Evolutionary conservation across 1,140 invertebrate species (phyloP).

Genomic region (Pogonognathellus flavescens): DNA sequence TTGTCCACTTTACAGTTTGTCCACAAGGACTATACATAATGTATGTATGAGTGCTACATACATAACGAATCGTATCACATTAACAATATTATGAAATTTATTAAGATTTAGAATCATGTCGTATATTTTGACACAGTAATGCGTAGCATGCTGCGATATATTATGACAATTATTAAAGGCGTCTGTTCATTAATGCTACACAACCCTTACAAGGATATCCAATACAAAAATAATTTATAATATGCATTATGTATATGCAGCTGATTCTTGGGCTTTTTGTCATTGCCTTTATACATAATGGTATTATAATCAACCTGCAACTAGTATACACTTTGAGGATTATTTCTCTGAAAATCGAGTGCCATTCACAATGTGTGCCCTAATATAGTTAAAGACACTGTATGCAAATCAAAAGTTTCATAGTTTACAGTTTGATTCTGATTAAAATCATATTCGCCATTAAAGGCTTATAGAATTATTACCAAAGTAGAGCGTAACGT

Average conservation of each 20-base stretch:
- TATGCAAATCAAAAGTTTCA: constrained; percentile 45
- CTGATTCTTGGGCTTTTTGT: no score
- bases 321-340: not conserved
- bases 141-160: no score
- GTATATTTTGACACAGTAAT: no score
- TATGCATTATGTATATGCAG: no score
- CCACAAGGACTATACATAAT: not conserved
- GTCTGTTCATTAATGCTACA: no score
- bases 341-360: constrained; percentile 23
- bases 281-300: not conserved
- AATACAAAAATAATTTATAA: no score
- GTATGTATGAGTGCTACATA: no score
- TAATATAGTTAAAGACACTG: constrained; percentile 5
- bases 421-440: constrained; percentile 28
- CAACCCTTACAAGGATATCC: no score
- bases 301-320: not conserved
- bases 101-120: no score
- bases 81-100: no score
- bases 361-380: constrained; percentile 16
- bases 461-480: constrained; percentile 32
- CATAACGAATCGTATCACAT: no score
- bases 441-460: constrained; percentile 39
- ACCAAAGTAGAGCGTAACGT: constrained; percentile 42
- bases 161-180: no score
- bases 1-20: not conserved